Conservation (phyloP, 2,113 vertebrate species). For the Aldabrachelys gigantea region DNA sequence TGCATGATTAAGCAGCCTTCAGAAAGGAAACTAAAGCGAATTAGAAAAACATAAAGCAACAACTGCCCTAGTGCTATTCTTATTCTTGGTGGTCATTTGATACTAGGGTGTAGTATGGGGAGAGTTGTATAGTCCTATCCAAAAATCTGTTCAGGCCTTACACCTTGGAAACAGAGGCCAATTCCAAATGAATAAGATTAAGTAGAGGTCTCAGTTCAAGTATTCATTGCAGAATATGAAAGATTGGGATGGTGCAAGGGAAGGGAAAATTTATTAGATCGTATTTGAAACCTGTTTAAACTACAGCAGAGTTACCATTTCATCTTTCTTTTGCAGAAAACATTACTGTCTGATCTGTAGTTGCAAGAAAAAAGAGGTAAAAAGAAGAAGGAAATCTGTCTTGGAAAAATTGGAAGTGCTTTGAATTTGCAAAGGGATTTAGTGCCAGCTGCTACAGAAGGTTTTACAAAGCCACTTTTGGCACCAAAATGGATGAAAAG, state of each 20-base stretch:
- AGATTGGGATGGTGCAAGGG: background rate
- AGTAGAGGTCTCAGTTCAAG: background rate
- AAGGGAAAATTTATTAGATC: background rate
- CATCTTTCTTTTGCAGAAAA: slow-evolving; percentile 63
- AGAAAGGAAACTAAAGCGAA: background rate
- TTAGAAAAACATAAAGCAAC: background rate
- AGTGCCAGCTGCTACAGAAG: slow-evolving; percentile 9
- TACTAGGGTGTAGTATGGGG: background rate
- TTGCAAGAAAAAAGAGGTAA: slow-evolving; percentile 50
- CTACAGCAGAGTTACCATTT: background rate
- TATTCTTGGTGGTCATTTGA: background rate
- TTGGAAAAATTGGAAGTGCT: slow-evolving; percentile 18
- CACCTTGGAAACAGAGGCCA: background rate
- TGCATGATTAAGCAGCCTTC: background rate
- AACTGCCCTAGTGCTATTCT: background rate
- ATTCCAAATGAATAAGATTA: background rate
- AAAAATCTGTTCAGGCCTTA: background rate
- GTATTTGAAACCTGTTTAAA: background rate
- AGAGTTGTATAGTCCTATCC: background rate
- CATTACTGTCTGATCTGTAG: slow-evolving; percentile 47
- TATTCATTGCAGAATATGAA: background rate
- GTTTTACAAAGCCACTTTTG: background rate
- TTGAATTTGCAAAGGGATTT: slow-evolving; percentile 33
- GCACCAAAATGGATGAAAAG: slow-evolving; percentile 23
- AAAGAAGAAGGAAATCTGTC: background rate